These are phyloP conservation scores for Dilophus febrilis DNA, from an alignment of 2,888 invertebrate species.

Conservation along the genomic window DNA sequence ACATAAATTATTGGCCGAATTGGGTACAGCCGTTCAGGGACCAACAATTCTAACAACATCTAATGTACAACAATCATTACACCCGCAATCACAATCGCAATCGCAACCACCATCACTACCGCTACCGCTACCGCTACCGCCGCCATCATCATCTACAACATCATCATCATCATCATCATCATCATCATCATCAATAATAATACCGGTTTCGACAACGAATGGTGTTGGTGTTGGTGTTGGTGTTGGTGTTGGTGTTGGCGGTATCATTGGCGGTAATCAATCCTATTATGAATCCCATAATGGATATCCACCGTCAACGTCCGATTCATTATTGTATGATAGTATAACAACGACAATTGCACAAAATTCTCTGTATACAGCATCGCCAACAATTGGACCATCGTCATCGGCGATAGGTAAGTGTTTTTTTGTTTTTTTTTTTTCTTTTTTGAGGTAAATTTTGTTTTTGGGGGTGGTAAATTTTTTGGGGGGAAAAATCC, in stretches of 20 bases:
- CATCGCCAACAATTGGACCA: slow-evolving; percentile 51
- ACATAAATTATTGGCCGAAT: slow-evolving; percentile 69
- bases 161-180: too few relatives aligned
- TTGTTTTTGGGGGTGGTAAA: too few relatives aligned
- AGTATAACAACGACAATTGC: slow-evolving; percentile 55
- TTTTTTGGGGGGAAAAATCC: too few relatives aligned
- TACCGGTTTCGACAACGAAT: too few relatives aligned
- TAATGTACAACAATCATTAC: slow-evolving; percentile 1
- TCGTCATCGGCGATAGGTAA: slow-evolving; percentile 41
- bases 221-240: too few relatives aligned
- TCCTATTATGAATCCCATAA: slow-evolving; percentile 39
- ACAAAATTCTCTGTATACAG: slow-evolving; percentile 56
- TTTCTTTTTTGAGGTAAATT: too few relatives aligned
- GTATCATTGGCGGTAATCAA: slow-evolving; percentile 22
- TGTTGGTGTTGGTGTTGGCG: slow-evolving; percentile 14
- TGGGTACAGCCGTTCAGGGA: slow-evolving; percentile 39
- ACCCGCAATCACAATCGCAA: background rate
- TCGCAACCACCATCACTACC: slow-evolving; percentile 6
- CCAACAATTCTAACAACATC: slow-evolving; percentile 23
- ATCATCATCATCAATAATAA: too few relatives aligned
- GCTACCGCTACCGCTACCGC: too few relatives aligned
- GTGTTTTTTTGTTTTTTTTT: too few relatives aligned
- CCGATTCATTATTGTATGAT: slow-evolving; percentile 45
- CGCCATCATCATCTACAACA: too few relatives aligned
- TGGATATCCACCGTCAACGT: slow-evolving; percentile 19